Base-by-base conservation (phyloP, 1,140 invertebrate genomes). In the Metaphire vulgaris region DNA sequence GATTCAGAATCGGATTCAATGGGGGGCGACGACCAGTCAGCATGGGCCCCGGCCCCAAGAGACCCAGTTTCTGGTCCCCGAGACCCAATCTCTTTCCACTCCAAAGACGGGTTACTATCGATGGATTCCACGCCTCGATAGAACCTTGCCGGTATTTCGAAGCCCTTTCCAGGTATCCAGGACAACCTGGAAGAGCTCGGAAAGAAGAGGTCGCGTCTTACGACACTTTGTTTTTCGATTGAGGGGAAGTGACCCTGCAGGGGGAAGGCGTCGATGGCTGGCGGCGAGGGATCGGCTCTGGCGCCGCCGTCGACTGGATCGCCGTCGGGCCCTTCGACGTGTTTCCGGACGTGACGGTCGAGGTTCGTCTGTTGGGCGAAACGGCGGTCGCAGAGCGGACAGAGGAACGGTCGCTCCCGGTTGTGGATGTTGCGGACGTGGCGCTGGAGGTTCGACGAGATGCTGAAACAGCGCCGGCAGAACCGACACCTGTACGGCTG, bases 351-450 rank as follows among this genome's bases (percentile, higher is more conserved):
- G 83, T 98, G 96, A 16, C 96, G 89, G 84, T 98, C 96, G 65
- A 99, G 88, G 87, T 99, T 99, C 0, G 97, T 99, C 86, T 99
- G 97, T 86, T 99, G 97, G 0, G 97, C 97, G 85, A 99, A 99
- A 85, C 96, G 96, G 77, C 93, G 89, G 77, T 97, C 94, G 85
- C 96, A 98, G 28, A 97, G 82, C 41, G 84, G 86, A 81, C 77
- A 78, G 32, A 34, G 66, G 70, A 89, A 89, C 0, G 94, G 94
- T 69, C 93, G 91, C 86, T 97, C 94, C 85, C 86, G 85, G 87
- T 99, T 97, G 87, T 99, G 97, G 80, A 99, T 99, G 83, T 99
- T 99, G 66, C 97, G 89, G 1, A 99, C 96, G 86, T 99, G 97
- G 21, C 97, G 90, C 86, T 99, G 97, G 29, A 99, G 88, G 84